phyloP scores from a whole-genome alignment of 2,797 vertebrate genomes.

The Melanotaenia parkinsoni region DNA sequence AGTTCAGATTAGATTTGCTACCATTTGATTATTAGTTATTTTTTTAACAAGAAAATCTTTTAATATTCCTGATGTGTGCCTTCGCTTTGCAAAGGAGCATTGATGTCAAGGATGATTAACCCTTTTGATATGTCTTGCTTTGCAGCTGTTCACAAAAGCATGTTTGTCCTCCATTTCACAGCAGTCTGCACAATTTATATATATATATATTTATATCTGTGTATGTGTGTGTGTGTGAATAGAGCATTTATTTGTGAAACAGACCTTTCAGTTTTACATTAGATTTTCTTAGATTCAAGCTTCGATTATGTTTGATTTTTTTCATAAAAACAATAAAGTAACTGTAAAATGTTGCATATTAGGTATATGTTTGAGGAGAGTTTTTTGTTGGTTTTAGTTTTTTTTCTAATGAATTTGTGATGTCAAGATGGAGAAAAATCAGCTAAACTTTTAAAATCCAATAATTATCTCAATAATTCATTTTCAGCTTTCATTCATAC shows the following conservation, averaged over 20 bases:
- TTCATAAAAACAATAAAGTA: not conserved
- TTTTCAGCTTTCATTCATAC: not conserved
- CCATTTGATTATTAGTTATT: conserved; percentile 16
- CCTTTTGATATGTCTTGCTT: not conserved
- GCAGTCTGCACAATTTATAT: not conserved
- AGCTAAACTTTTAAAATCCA: not conserved
- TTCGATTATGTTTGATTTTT: not conserved
- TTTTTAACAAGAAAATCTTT: conserved; percentile 37
- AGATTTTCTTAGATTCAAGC: not conserved
- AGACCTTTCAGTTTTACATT: not conserved
- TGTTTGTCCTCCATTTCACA: not conserved
- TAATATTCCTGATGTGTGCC: conserved; percentile 1
- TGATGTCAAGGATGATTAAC: conserved; percentile 25
- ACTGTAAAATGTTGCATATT: not conserved
- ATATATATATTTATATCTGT: not conserved
- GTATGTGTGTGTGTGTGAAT: not conserved
- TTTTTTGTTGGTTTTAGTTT: not conserved
- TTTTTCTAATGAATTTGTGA: not conserved
- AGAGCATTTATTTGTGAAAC: not conserved
- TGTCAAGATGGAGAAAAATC: not conserved
- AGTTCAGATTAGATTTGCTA: conserved; percentile 23
- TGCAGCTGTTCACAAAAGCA: not conserved
- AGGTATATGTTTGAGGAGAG: not conserved
- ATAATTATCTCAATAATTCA: not conserved
- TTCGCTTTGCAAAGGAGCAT: conserved; percentile 15